Conservation (phyloP, 2,797 vertebrate species). For the Harpia harpyja region DNA sequence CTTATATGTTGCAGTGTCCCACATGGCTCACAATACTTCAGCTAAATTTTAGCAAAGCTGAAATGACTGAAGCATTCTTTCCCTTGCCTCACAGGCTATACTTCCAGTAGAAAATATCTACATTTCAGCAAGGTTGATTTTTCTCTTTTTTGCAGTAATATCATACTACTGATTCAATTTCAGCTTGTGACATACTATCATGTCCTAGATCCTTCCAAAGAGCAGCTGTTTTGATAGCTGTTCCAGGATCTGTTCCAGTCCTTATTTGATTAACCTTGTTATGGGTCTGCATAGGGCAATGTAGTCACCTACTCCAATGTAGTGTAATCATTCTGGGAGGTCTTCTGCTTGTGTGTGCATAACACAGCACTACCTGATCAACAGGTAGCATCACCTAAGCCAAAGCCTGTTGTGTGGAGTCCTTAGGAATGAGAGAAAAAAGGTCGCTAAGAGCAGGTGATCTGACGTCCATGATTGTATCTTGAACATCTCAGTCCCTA, state of each 20-base stretch:
- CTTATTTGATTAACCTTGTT: neutral
- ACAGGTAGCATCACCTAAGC: neutral
- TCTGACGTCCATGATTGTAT: neutral
- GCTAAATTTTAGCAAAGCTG: neutral
- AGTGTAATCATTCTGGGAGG: neutral
- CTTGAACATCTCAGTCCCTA: neutral
- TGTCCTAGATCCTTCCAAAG: neutral
- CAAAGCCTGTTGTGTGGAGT: neutral
- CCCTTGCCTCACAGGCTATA: neutral
- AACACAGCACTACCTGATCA: neutral
- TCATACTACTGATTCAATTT: neutral
- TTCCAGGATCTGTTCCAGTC: neutral
- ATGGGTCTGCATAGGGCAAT: neutral
- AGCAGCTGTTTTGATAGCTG: neutral
- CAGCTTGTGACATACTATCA: too few relatives aligned
- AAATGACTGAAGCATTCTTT: neutral
- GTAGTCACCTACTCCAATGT: neutral
- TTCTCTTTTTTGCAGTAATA: neutral
- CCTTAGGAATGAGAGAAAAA: neutral
- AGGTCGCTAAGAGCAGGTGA: neutral
- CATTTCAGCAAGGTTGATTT: neutral
- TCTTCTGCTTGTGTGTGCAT: rapidly evolving
- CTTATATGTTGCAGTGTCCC: neutral
- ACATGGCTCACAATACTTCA: neutral
- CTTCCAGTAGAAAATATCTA: neutral